phyloP scores from a whole-genome alignment of 53 echinoderm and acorn worm genomes.

The Glandiceps talaboti region DNA sequence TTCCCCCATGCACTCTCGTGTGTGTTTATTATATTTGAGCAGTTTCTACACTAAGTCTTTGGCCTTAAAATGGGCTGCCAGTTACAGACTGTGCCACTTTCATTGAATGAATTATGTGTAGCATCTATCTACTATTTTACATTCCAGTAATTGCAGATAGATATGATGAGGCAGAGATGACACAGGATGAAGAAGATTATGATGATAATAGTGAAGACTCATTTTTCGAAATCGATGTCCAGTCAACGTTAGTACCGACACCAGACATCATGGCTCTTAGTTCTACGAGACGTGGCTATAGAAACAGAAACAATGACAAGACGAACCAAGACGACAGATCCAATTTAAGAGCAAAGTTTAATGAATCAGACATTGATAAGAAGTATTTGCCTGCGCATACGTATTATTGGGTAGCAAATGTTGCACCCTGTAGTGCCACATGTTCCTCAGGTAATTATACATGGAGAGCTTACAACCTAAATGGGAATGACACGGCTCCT shows the following conservation, averaged over 20 bases:
- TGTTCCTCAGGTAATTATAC: slow-evolving; percentile 74
- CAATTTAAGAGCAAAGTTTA: neutral
- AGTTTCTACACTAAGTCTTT: no score
- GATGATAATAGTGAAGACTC: neutral
- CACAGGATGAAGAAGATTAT: no score
- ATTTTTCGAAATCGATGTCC: neutral
- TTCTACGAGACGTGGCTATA: neutral
- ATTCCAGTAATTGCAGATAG: no score
- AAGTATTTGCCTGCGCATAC: neutral
- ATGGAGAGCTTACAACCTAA: no score
- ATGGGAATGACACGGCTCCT: no score
- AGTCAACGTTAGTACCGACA: neutral
- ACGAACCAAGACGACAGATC: neutral
- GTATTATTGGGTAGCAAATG: slow-evolving; percentile 30
- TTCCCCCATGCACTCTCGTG: no score
- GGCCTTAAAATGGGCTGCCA: no score
- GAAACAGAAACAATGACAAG: neutral
- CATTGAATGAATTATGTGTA: no score
- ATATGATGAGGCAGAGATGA: no score
- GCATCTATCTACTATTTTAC: no score
- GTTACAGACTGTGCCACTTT: no score
- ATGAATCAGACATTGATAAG: neutral
- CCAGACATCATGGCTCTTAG: neutral
- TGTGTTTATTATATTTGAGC: no score
- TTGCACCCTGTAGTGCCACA: slow-evolving; percentile 64